phyloP scores from a whole-genome alignment of 2,888 invertebrate genomes.

The Drosophila falleni region DNA sequence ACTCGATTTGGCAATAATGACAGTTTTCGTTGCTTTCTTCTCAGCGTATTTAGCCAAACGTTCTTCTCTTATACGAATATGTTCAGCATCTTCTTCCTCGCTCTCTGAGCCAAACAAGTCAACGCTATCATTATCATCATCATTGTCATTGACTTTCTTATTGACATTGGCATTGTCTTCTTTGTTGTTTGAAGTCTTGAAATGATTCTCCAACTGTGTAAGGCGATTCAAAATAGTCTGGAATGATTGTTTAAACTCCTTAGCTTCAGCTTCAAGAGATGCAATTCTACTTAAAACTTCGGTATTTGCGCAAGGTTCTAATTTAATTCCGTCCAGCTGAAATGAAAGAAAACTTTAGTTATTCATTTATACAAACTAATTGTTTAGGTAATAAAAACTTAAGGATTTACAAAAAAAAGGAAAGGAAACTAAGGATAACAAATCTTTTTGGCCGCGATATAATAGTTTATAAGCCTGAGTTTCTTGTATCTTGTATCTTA shows the following conservation, averaged over 20 bases:
- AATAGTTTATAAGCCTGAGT: conserved; percentile 7
- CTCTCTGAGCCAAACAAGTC: conserved; percentile 94
- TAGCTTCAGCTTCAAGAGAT: conserved; percentile 88
- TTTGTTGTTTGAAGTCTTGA: conserved; percentile 27
- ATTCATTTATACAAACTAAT: not conserved
- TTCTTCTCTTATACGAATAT: conserved; percentile 92
- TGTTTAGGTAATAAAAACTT: not conserved
- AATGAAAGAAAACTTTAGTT: conserved; percentile 7
- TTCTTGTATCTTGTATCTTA: conserved; percentile 82
- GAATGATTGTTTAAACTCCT: conserved; percentile 85
- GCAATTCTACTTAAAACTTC: conserved; percentile 87
- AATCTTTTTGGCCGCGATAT: conserved; percentile 1
- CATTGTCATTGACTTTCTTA: not conserved
- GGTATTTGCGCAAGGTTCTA: conserved; percentile 86
- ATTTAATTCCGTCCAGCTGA: conserved; percentile 89
- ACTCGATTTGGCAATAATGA: conserved; percentile 96
- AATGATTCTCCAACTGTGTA: conserved; percentile 73
- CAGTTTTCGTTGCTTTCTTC: conserved; percentile 96
- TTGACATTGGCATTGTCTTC: conserved; percentile 11
- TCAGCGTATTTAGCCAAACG: conserved; percentile 95
- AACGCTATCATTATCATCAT: conserved; percentile 90
- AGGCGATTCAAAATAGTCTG: conserved; percentile 83
- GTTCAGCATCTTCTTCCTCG: conserved; percentile 90
- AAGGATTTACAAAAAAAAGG: not conserved
- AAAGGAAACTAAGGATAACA: not conserved